phyloP scores from a whole-genome alignment of 2,113 vertebrate species.

The Scomber japonicus region DNA sequence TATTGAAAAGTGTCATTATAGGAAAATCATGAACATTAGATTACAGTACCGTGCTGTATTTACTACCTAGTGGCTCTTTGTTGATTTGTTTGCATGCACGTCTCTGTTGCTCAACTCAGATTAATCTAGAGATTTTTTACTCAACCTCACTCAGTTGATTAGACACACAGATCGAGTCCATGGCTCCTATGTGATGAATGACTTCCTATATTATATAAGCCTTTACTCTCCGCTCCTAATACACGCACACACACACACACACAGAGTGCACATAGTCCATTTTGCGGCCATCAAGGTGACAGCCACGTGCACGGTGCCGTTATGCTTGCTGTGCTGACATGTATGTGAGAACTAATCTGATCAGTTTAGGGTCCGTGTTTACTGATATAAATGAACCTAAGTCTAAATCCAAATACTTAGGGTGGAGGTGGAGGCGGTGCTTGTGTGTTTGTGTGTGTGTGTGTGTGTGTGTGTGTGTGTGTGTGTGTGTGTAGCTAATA shows the following conservation, averaged over 20 bases:
- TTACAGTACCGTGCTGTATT: not conserved
- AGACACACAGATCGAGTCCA: not conserved
- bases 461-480: not conserved
- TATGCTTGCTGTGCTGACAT: not conserved
- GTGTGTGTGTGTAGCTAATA: not conserved
- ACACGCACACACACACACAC: not conserved
- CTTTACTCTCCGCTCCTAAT: not conserved
- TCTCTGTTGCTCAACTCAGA: not conserved
- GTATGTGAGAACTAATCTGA: slow-evolving; percentile 45
- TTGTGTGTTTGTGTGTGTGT: not conserved
- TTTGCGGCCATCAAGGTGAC: not conserved
- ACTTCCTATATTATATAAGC: slow-evolving; percentile 39
- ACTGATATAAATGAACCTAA: slow-evolving; percentile 30
- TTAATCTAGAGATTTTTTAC: slow-evolving; percentile 16
- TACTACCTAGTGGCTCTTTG: not conserved
- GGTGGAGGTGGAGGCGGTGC: not conserved
- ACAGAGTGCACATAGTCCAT: not conserved
- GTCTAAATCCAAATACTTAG: slow-evolving; percentile 37
- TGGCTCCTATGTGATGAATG: slow-evolving; percentile 10
- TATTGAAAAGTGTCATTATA: too few species aligned
- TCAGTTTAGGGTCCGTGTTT: slow-evolving; percentile 28
- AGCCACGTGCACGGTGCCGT: not conserved
- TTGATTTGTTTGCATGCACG: not conserved
- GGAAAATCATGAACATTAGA: too few species aligned
- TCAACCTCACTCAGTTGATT: not conserved